Evolutionary conservation across 2,888 invertebrate genomes (phyloP).

Genomic region (Rhingia campestris): DNA sequence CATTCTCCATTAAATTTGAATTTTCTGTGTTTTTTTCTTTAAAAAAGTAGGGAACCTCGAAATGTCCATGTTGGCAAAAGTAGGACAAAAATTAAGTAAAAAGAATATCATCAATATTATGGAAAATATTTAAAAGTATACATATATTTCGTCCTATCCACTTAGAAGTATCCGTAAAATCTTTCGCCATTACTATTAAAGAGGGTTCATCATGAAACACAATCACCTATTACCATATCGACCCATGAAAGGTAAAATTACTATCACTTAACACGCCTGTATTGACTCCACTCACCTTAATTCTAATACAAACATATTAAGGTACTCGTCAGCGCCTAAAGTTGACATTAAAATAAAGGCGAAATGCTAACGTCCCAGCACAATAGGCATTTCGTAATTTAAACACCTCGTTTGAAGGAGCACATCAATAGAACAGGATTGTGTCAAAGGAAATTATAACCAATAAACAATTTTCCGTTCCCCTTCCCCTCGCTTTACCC

Average conservation of each 20-base stretch:
- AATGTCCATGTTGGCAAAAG: too few relatives aligned
- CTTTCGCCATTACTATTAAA: too few relatives aligned
- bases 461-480: conserved; percentile 46
- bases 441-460: conserved; percentile 58
- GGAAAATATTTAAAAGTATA: too few relatives aligned
- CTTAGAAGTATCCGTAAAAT: too few relatives aligned
- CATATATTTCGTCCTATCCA: too few relatives aligned
- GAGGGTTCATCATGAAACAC: too few relatives aligned
- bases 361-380: conserved; percentile 8
- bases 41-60: too few relatives aligned
- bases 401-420: conserved; percentile 57
- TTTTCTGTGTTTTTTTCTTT: too few relatives aligned
- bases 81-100: too few relatives aligned
- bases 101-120: too few relatives aligned
- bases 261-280: conserved; percentile 6
- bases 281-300: conserved; percentile 4
- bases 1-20: too few relatives aligned
- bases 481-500: neutral
- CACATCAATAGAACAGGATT: conserved; percentile 41
- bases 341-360: conserved; percentile 31
- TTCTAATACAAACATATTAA: conserved; percentile 32
- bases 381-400: conserved; percentile 51
- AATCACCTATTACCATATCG: too few relatives aligned
- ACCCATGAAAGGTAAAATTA: neutral
- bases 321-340: conserved; percentile 7